Evolutionary conservation across 2,888 invertebrate species (phyloP), one percentile per base, ranked within the genome.

Genomic region (Micoletzkya japonica): DNA sequence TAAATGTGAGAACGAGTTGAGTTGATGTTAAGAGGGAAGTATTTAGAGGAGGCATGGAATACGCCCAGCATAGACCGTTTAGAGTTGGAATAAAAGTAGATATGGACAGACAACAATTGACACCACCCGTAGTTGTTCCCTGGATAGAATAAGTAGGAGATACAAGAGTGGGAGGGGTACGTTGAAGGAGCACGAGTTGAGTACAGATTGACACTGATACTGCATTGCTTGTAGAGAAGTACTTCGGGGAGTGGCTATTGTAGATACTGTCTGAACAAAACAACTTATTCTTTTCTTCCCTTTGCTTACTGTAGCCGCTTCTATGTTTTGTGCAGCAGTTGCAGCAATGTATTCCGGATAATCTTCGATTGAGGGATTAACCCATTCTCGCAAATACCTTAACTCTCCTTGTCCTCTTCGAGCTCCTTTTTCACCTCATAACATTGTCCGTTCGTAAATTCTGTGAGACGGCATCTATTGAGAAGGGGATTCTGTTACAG

Each of bases 401-500:
- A 52, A 70, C 24, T 36, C 20, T 4, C n/a, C 17, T 1, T 32
- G 30, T 63, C 6, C 1, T n/a, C 10, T 54, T 24, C 7, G 7
- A 7, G 7, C 54, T 54, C 24, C 26, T 24, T 7, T 7, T 24
- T 14, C 7, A 73, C 73, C 73, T 61, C 24, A 76, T 73, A 6
- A 74, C 59, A 10, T 73, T 61, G 36, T 75, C 77, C 56, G 75
- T 71, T 14, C 76, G 71, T 32, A 77, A 68, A 37, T 75, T 74
- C 4, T 64, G 59, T 37, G 70, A 76, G 14, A 77, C 61, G 4
- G 76, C 77, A 61, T 77, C 77, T 44, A 74, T 74, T 6, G 76
- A 75, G 66, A 77, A 77, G 17, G 77, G 76, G 74, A 77, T 74
- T 50, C 73, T 67, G 60, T 80, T 80, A 72, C 80, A 80, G 69